These are phyloP conservation scores for Diuraphis noxia DNA, from an alignment of 1,140 invertebrate species.

Conservation along the genomic window DNA sequence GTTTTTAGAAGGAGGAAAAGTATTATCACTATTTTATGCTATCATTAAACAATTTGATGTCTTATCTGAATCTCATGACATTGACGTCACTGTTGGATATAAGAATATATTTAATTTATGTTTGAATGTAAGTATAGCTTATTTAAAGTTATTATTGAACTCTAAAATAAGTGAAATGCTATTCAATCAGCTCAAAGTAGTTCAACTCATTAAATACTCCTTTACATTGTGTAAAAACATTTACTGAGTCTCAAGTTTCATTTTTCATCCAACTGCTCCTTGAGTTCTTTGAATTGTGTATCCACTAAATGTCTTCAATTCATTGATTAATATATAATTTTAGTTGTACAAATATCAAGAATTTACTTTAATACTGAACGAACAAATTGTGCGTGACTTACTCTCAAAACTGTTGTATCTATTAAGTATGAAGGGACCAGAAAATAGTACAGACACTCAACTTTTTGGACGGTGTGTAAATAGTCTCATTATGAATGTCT, in stretches of 20 bases:
- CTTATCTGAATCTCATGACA: constrained; percentile 49
- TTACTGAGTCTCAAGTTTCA: neutral
- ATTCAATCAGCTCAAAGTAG: neutral
- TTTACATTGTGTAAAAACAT: neutral
- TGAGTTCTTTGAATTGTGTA: neutral
- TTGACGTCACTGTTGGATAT: constrained; percentile 46
- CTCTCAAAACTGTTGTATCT: constrained; percentile 40
- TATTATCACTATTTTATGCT: constrained; percentile 41
- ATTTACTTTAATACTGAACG: constrained; percentile 42
- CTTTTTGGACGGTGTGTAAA: constrained; percentile 58
- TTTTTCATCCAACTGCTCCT: neutral
- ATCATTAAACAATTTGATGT: constrained; percentile 49
- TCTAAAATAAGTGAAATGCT: neutral
- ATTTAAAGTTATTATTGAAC: neutral
- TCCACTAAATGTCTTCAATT: neutral
- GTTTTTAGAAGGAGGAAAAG: constrained; percentile 51
- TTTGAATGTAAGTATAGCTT: constrained; percentile 27
- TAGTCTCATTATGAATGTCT: constrained; percentile 57
- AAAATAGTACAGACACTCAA: constrained; percentile 43
- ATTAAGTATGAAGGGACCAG: constrained; percentile 37
- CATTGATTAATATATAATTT: neutral
- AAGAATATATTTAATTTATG: constrained; percentile 49
- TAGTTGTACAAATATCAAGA: constrained; percentile 51
- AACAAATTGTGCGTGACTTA: constrained; percentile 46
- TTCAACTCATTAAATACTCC: neutral